phyloP scores from a whole-genome alignment of 2,888 invertebrate genomes.

The Orthosia gracilis region DNA sequence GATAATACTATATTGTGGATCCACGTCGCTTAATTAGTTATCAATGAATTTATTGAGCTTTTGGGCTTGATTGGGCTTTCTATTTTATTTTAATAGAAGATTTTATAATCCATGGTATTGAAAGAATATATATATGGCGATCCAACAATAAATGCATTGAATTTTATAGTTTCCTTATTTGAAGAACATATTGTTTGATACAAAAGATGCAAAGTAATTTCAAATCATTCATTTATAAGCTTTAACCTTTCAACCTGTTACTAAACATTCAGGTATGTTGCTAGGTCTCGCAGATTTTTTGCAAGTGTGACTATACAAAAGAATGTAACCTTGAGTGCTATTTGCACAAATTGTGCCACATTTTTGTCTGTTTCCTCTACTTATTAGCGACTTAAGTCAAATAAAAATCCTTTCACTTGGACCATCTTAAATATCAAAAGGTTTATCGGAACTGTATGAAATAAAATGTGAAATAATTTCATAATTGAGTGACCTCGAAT shows the following conservation, averaged over 20 bases:
- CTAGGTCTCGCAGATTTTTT: conserved; percentile 24
- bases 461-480: conserved; percentile 57
- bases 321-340: conserved; percentile 41
- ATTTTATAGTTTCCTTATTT: conserved; percentile 1
- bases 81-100: conserved; percentile 31
- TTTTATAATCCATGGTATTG: neutral
- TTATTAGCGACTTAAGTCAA: conserved; percentile 37
- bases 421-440: conserved; percentile 46
- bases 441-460: conserved; percentile 42
- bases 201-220: conserved; percentile 27
- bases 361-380: conserved; percentile 36
- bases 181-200: neutral
- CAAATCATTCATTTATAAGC: conserved; percentile 15
- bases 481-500: conserved; percentile 55
- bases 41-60: conserved; percentile 50
- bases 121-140: neutral
- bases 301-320: conserved; percentile 13
- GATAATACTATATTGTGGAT: conserved; percentile 64
- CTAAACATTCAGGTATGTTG: conserved; percentile 40
- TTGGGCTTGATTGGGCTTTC: conserved; percentile 39
- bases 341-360: conserved; percentile 45
- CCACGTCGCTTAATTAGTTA: conserved; percentile 59
- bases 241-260: conserved; percentile 37
- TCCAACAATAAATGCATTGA: neutral
- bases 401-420: conserved; percentile 56